Percentiles rank a stretch among this genome's conserved stretches.
Evolutionary conservation across 2,797 vertebrate genomes (phyloP).

Genomic region (Taeniopygia guttata): DNA sequence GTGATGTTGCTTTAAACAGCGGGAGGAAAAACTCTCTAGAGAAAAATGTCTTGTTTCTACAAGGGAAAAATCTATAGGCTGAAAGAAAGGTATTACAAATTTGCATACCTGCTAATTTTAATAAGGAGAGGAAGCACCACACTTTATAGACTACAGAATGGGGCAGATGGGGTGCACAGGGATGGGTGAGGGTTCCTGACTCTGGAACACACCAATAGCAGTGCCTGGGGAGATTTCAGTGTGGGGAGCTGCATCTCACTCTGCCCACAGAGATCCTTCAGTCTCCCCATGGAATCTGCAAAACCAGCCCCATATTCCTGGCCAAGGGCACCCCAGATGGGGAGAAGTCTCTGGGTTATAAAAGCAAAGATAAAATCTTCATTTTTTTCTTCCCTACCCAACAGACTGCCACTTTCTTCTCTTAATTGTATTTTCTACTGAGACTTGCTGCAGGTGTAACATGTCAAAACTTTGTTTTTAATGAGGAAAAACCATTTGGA

Average conservation of each 20-base stretch:
- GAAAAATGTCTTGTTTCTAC: not conserved
- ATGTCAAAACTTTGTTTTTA: not conserved
- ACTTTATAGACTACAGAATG: not conserved
- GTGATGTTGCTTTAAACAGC: not conserved
- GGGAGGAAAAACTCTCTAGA: not conserved
- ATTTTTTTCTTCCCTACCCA: fast-evolving
- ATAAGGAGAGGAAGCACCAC: not conserved
- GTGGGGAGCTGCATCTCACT: not conserved
- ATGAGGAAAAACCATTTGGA: not conserved
- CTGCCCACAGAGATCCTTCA: not conserved
- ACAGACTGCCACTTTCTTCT: not conserved
- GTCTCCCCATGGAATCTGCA: not conserved
- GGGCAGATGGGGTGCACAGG: not conserved
- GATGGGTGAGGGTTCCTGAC: not conserved
- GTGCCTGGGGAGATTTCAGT: not conserved
- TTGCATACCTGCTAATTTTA: not conserved
- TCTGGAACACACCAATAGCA: not conserved
- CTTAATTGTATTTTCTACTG: not conserved
- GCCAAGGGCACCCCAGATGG: not conserved
- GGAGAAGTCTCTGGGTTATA: not conserved
- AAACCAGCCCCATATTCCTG: not conserved
- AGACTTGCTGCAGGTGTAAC: not conserved
- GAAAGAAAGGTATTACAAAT: not conserved
- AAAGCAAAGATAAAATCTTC: not conserved
- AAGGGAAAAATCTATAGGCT: not conserved